Percentiles rank a stretch among this genome's conserved stretches.
These are phyloP conservation scores for Eulacestoma nigropectus DNA, from an alignment of 2,113 vertebrate genomes.

Conservation along the genomic window DNA sequence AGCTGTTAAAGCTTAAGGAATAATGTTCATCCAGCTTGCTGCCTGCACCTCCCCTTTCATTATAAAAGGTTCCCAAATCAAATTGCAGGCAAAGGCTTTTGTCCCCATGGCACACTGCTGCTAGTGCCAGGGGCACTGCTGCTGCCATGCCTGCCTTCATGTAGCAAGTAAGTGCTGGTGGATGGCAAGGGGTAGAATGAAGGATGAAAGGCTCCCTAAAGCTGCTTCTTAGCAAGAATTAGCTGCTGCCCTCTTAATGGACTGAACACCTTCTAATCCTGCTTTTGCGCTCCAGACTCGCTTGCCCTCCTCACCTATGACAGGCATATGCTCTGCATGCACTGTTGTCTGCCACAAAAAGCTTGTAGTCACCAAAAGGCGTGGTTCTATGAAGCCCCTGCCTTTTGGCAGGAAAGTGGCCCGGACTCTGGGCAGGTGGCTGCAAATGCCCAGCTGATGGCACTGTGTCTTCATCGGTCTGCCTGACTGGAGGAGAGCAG, in stretches of 20 bases:
- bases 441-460: not conserved
- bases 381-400: not conserved
- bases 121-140: not conserved
- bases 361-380: accelerated
- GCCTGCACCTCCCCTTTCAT: not conserved
- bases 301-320: not conserved
- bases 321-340: accelerated
- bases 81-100: not conserved
- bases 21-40: not conserved
- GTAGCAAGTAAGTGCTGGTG: not conserved
- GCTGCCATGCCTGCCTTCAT: not conserved
- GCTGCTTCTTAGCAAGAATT: not conserved
- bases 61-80: not conserved
- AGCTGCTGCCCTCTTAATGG: not conserved
- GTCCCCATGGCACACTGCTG: not conserved
- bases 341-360: accelerated
- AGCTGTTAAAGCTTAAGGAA: not conserved
- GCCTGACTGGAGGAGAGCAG: accelerated
- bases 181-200: accelerated
- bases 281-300: not conserved
- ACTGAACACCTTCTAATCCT: not conserved
- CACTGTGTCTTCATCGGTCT: not conserved
- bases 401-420: not conserved
- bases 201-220: not conserved
- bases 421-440: not conserved